Percentiles rank a stretch among this genome's conserved stretches.
These are phyloP conservation scores for Sebastes minor DNA, from an alignment of 2,797 vertebrate species.

Conservation along the genomic window DNA sequence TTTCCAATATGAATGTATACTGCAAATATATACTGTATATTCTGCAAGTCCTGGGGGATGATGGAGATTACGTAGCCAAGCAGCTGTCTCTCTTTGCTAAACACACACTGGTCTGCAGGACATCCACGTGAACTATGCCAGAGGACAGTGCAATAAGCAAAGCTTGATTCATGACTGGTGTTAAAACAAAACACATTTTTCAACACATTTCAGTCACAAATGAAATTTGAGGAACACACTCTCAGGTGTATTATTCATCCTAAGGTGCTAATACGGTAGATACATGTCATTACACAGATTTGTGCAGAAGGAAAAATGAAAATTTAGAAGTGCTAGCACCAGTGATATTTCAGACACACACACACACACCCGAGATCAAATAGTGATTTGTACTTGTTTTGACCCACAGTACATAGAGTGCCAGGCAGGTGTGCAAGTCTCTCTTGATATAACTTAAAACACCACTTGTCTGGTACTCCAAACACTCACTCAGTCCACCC, in stretches of 20 bases:
- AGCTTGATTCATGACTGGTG: background rate
- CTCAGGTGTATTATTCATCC: background rate
- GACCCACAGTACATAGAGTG: background rate
- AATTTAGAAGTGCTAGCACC: constrained; percentile 63
- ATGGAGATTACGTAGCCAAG: constrained; percentile 8
- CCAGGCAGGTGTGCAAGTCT: constrained; percentile 5
- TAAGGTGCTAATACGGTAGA: constrained; percentile 27
- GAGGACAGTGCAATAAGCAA: background rate
- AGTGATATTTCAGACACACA: constrained; percentile 14
- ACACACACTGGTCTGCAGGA: background rate
- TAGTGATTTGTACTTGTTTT: background rate
- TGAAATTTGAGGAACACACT: background rate
- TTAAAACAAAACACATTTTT: background rate
- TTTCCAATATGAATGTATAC: background rate
- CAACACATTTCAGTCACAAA: background rate
- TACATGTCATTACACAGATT: constrained; percentile 11
- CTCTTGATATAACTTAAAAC: background rate
- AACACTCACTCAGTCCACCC: background rate
- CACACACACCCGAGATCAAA: background rate
- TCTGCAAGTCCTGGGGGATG: background rate
- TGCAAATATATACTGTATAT: constrained; percentile 1
- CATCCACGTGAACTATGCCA: background rate
- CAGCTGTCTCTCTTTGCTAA: background rate
- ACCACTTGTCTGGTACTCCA: background rate
- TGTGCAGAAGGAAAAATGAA: constrained; percentile 20